These are phyloP conservation scores for Margaritifera margaritifera DNA, from an alignment of 2,888 invertebrate species.

Conservation along the genomic window DNA sequence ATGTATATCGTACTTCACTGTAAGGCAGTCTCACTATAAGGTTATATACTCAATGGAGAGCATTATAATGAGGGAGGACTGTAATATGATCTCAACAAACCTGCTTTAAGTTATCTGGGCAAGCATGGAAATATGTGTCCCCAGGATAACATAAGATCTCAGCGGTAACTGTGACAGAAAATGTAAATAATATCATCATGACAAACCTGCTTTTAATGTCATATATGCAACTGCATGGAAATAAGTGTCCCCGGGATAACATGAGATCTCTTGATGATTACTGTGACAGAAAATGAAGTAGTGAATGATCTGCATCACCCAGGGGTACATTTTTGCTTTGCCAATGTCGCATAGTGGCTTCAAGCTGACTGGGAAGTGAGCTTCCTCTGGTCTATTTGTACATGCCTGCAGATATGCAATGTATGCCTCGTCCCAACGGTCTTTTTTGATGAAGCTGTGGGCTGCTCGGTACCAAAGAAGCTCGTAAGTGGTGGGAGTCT, in stretches of 20 bases:
- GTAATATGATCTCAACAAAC: conserved; percentile 13
- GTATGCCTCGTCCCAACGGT: conserved; percentile 29
- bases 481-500: conserved; percentile 25
- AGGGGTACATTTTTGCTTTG: conserved; percentile 14
- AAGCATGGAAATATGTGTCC: conserved; percentile 55
- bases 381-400: conserved; percentile 1
- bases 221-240: too few relatives aligned
- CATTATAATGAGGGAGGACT: too few relatives aligned
- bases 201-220: too few relatives aligned
- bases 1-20: too few relatives aligned
- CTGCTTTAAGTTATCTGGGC: conserved; percentile 42
- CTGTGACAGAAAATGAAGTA: conserved; percentile 40
- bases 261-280: conserved; percentile 38
- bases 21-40: too few relatives aligned
- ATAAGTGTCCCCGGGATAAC: conserved; percentile 14
- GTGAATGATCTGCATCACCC: conserved; percentile 35
- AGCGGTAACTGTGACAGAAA: too few relatives aligned
- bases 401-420: conserved; percentile 33
- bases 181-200: too few relatives aligned
- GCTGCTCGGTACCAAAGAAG: conserved; percentile 45
- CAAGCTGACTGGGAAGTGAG: conserved; percentile 23
- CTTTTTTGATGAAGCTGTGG: conserved; percentile 37
- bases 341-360: conserved; percentile 39
- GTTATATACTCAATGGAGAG: too few relatives aligned
- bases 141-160: not conserved